phyloP scores from a whole-genome alignment of 2,113 vertebrate species.

The Synchiropus splendidus region DNA sequence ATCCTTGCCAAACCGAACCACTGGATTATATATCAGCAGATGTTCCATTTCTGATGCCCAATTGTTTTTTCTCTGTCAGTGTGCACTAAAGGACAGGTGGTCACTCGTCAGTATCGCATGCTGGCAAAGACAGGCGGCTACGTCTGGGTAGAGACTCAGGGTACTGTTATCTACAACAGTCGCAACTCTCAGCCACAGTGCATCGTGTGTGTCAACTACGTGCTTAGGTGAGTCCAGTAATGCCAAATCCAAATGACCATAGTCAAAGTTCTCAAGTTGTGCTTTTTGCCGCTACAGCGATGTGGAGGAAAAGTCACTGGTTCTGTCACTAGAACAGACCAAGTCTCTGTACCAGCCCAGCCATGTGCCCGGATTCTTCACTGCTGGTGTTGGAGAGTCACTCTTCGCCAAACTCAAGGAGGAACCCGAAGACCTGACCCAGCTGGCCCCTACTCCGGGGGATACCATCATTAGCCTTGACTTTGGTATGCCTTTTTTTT shows the following conservation, averaged over 20 bases:
- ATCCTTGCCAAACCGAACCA: no score
- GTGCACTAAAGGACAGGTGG: conserved; percentile 90
- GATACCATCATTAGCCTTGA: conserved; percentile 85
- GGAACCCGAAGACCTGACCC: conserved; percentile 89
- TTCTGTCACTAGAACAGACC: conserved; percentile 94
- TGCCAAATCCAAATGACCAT: background rate
- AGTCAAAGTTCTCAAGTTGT: background rate
- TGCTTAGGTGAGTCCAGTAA: conserved; percentile 77
- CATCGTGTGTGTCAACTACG: conserved; percentile 92
- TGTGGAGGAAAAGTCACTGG: conserved; percentile 82
- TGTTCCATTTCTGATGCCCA: no score
- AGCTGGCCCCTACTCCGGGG: conserved; percentile 86
- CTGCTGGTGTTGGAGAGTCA: conserved; percentile 45
- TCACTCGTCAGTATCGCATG: conserved; percentile 90
- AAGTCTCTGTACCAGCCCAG: conserved; percentile 83
- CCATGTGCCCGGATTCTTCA: conserved; percentile 73
- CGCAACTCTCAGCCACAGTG: conserved; percentile 97
- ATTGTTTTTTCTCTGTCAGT: conserved; percentile 63
- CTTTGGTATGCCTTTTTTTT: conserved; percentile 68
- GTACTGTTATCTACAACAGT: conserved; percentile 93
- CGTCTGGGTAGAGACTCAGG: conserved; percentile 95
- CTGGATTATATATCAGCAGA: no score
- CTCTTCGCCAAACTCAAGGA: conserved; percentile 90
- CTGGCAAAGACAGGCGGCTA: conserved; percentile 91
- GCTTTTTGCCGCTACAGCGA: conserved; percentile 62